Conservation (phyloP, 2,888 invertebrate genomes). For the Tetheella fluctuosa region DNA sequence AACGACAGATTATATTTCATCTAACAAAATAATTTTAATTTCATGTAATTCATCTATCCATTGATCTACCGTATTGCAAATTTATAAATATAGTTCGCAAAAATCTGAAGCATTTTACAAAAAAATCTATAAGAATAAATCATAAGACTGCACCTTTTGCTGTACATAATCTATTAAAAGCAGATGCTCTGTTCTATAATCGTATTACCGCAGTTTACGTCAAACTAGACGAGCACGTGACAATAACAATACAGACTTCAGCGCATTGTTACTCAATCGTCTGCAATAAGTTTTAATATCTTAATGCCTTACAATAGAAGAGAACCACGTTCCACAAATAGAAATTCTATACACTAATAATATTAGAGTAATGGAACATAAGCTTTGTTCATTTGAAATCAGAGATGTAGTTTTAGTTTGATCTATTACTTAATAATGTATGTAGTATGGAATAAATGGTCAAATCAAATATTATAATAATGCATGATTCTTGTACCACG, state of each 20-base stretch:
- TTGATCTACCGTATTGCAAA: not conserved
- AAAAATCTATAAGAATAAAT: not conserved
- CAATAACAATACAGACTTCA: constrained; percentile 57
- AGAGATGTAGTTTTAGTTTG: not conserved
- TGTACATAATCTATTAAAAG: constrained; percentile 17
- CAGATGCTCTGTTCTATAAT: constrained; percentile 44
- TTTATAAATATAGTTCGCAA: not conserved
- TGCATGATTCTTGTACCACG: too few species aligned
- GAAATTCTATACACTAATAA: constrained; percentile 1
- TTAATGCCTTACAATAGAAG: constrained; percentile 52
- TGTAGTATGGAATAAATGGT: not conserved
- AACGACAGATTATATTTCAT: too few species aligned
- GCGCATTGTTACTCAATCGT: constrained; percentile 37
- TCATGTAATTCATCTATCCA: too few species aligned
- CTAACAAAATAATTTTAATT: too few species aligned
- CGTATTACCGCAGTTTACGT: constrained; percentile 36
- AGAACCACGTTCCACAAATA: constrained; percentile 65
- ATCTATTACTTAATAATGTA: too few species aligned
- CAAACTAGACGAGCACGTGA: constrained; percentile 67
- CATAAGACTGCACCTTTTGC: not conserved
- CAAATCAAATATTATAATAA: too few species aligned
- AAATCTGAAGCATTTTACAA: not conserved
- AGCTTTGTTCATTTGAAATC: not conserved
- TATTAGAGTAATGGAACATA: not conserved
- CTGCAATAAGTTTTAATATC: constrained; percentile 45